phyloP scores from a whole-genome alignment of 2,888 invertebrate species.

The Melangyna quadrimaculata region DNA sequence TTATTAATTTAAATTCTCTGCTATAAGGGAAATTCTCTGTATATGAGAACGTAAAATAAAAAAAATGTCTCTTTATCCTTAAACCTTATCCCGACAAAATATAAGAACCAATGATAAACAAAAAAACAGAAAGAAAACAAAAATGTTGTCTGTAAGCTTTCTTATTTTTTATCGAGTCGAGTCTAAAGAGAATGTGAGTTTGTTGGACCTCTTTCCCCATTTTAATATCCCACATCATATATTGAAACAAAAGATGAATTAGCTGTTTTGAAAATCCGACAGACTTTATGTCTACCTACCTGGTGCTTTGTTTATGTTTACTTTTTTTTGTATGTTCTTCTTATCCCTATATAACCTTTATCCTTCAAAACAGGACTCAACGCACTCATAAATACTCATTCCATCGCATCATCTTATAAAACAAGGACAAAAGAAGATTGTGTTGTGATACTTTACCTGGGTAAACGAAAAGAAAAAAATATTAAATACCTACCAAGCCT shows the following conservation, averaged over 20 bases:
- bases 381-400: conserved; percentile 10
- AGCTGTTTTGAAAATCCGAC: conserved; percentile 46
- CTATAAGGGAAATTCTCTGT: neutral
- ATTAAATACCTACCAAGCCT: neutral
- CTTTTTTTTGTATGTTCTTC: neutral
- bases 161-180: neutral
- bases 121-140: neutral
- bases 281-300: conserved; percentile 18
- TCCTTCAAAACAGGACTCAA: neutral
- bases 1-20: conserved; percentile 51
- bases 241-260: conserved; percentile 64
- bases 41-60: neutral
- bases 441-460: neutral
- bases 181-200: neutral
- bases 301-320: neutral
- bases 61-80: neutral
- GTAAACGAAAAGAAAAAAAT: neutral
- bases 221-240: no score
- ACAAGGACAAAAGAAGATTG: neutral
- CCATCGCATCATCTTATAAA: neutral
- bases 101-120: neutral
- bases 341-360: neutral
- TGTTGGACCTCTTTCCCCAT: neutral
- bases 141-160: neutral
- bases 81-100: neutral